Conservation (phyloP, 2,888 invertebrate genomes). For the Acanthosepion esculentum region DNA sequence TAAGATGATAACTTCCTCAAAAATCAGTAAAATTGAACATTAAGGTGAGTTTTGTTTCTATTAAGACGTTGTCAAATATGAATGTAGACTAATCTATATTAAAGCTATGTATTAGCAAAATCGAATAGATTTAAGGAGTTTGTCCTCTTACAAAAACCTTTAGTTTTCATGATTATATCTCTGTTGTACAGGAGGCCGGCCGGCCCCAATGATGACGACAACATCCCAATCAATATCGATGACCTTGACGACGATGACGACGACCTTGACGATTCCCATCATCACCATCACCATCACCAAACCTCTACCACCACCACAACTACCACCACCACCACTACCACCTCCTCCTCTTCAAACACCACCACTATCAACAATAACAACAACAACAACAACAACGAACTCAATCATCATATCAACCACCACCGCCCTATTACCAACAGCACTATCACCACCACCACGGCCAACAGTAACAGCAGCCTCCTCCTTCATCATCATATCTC, state of each 20-base stretch:
- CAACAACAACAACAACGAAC: not conserved
- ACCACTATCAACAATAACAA: not conserved
- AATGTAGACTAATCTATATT: too few relatives aligned
- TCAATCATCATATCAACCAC: not conserved
- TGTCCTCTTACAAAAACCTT: not conserved
- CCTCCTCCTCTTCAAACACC: not conserved
- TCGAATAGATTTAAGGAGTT: not conserved
- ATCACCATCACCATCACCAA: not conserved
- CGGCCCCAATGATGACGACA: constrained; percentile 21
- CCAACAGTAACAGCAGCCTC: not conserved
- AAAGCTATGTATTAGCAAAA: too few relatives aligned
- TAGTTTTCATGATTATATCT: not conserved
- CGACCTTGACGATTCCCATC: not conserved
- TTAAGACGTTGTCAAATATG: too few relatives aligned
- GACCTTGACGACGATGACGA: not conserved
- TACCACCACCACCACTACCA: not conserved
- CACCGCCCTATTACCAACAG: not conserved
- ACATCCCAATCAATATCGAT: constrained; percentile 14
- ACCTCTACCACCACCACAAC: not conserved
- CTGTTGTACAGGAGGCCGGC: not conserved
- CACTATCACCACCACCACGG: not conserved
- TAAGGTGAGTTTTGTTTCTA: too few relatives aligned
- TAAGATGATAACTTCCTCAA: too few relatives aligned
- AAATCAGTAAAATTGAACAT: too few relatives aligned
- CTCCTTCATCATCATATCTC: not conserved